phyloP scores from a whole-genome alignment of 2,888 invertebrate species.

The Anthoptus insignis region DNA sequence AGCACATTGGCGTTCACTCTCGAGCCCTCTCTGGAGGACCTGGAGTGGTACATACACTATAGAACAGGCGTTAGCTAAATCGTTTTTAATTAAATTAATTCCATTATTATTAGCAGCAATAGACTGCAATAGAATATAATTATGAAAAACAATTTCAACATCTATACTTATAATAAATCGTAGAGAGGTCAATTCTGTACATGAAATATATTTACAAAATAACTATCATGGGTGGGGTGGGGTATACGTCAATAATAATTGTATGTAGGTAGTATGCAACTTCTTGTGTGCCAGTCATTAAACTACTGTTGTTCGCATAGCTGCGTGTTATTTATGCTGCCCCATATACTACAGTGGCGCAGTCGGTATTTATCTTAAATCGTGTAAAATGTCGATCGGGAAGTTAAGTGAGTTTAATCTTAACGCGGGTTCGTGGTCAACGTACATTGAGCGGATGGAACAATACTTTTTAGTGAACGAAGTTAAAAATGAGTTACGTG shows the following conservation, averaged over 20 bases:
- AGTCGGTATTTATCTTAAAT: neutral
- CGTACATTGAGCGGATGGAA: conserved; percentile 29
- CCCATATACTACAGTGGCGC: conserved; percentile 10
- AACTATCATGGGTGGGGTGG: no score
- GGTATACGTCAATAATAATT: neutral
- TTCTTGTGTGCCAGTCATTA: neutral
- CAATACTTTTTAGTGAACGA: conserved; percentile 33
- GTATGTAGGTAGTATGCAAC: no score
- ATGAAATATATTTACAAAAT: no score
- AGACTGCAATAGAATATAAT: no score
- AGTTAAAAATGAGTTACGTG: conserved; percentile 1
- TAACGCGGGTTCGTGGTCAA: neutral
- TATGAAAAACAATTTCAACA: no score
- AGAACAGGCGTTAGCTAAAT: no score
- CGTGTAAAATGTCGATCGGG: conserved; percentile 6
- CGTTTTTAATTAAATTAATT: no score
- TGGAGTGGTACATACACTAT: no score
- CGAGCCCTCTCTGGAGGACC: no score
- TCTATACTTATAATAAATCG: neutral
- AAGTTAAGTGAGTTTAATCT: conserved; percentile 1
- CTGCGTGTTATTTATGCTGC: neutral
- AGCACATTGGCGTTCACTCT: no score
- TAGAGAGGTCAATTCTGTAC: no score
- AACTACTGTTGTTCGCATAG: neutral
- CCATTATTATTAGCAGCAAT: no score